Evolutionary conservation across 2,113 vertebrate species (phyloP).

Genomic region (Oplegnathus fasciatus): DNA sequence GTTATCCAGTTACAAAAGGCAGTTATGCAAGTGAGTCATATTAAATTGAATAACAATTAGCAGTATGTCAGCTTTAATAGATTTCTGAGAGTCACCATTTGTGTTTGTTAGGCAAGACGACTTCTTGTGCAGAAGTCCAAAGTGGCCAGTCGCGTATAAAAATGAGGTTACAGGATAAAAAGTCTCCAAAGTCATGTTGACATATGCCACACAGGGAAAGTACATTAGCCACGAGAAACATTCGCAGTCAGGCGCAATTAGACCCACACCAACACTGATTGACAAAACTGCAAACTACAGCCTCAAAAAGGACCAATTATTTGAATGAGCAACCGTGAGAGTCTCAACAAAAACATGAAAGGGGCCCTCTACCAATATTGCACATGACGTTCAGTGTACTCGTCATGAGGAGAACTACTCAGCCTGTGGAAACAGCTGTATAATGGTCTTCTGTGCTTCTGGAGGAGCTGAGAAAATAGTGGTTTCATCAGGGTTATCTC

Average conservation of each 20-base stretch:
- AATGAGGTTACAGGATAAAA: conserved; percentile 21
- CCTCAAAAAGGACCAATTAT: neutral
- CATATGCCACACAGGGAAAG: neutral
- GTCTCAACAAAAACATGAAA: conserved; percentile 6
- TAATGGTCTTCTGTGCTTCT: neutral
- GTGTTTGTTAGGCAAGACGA: neutral
- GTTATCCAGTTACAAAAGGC: conserved; percentile 24
- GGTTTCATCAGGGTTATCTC: neutral
- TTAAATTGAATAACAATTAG: conserved; percentile 45
- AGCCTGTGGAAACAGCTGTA: neutral
- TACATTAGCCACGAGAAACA: conserved; percentile 15
- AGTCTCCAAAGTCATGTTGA: neutral
- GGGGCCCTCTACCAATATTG: neutral
- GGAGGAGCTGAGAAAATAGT: conserved; percentile 7
- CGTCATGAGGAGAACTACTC: neutral
- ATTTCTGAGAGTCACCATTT: conserved; percentile 3
- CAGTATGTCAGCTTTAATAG: conserved; percentile 31
- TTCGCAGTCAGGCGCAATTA: conserved; percentile 1
- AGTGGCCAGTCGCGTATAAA: neutral
- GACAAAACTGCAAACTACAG: neutral
- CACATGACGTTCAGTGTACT: neutral
- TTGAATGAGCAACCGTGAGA: conserved; percentile 6
- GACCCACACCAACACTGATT: conserved; percentile 2
- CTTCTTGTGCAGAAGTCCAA: neutral
- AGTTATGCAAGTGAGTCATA: conserved; percentile 32